Percentiles rank a stretch among this genome's conserved stretches.
These are phyloP conservation scores for Phaetusa simplex DNA, from an alignment of 2,113 vertebrate species.

Conservation along the genomic window DNA sequence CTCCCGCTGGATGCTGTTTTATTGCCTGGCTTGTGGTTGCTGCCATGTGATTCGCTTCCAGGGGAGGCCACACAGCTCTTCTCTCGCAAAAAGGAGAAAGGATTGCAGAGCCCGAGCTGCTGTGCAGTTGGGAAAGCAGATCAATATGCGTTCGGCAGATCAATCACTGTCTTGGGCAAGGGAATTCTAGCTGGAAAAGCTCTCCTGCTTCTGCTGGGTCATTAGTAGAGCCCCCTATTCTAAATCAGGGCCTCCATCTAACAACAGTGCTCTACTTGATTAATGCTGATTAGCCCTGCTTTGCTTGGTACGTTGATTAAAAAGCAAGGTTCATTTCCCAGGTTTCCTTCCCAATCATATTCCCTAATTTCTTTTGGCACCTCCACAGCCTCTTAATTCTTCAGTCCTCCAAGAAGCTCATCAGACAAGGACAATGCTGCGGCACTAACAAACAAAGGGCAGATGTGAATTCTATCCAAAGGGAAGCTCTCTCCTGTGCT, in stretches of 20 bases:
- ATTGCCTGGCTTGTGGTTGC: conserved; percentile 1
- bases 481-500: background rate
- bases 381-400: conserved; percentile 40
- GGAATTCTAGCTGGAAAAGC: conserved; percentile 13
- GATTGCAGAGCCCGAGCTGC: background rate
- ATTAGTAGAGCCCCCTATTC: conserved; percentile 26
- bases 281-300: conserved; percentile 70
- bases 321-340: conserved; percentile 62
- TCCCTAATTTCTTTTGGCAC: conserved; percentile 57
- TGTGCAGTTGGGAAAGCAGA: conserved; percentile 6
- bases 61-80: background rate
- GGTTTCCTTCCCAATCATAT: conserved; percentile 67
- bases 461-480: background rate
- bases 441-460: conserved; percentile 30
- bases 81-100: background rate
- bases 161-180: background rate
- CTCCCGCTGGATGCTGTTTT: conserved; percentile 18
- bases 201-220: conserved; percentile 30
- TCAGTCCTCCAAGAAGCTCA: conserved; percentile 28
- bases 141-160: conserved; percentile 7
- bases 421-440: conserved; percentile 51
- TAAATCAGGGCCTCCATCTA: conserved; percentile 49
- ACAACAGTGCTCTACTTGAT: conserved; percentile 63
- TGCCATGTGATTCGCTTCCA: conserved; percentile 5
- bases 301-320: conserved; percentile 59